Evolutionary conservation across 2,888 invertebrate genomes (phyloP).

Genomic region (Scaptodrosophila latifasciaeformis): DNA sequence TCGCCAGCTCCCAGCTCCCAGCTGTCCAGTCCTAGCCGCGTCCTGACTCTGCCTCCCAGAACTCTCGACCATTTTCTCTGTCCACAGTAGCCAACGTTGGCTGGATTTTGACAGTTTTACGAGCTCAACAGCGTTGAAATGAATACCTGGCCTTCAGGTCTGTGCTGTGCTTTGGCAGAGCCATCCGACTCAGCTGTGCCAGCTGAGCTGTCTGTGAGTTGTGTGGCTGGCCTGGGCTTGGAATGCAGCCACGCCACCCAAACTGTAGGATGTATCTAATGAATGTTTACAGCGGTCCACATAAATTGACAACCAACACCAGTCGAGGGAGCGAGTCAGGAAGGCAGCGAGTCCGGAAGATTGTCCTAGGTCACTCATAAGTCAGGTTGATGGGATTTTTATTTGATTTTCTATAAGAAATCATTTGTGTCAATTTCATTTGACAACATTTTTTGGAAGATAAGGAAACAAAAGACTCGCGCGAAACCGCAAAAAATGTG

Average conservation of each 20-base stretch:
- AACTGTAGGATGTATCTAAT: constrained; percentile 60
- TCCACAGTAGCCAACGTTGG: constrained; percentile 47
- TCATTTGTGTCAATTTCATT: constrained; percentile 28
- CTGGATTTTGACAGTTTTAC: constrained; percentile 69
- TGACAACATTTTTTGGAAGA: constrained; percentile 34
- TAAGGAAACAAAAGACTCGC: constrained; percentile 17
- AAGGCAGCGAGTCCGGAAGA: too few relatives aligned
- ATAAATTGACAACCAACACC: constrained; percentile 37
- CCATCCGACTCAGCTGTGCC: too few relatives aligned
- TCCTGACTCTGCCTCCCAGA: too few relatives aligned
- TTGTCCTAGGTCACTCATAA: not conserved
- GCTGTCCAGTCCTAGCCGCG: constrained; percentile 32
- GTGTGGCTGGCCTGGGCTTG: constrained; percentile 57
- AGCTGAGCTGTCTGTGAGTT: constrained; percentile 34
- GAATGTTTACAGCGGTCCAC: constrained; percentile 46
- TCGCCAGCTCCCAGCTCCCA: constrained; percentile 19
- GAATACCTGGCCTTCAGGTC: constrained; percentile 60
- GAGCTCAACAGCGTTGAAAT: constrained; percentile 65
- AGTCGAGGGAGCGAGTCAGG: too few relatives aligned
- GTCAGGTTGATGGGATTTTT: not conserved
- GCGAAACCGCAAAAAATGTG: not conserved
- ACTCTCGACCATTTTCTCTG: not conserved
- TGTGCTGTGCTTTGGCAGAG: not conserved
- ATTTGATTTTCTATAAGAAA: not conserved
- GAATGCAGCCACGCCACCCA: constrained; percentile 58